Percentiles rank a stretch among this genome's conserved stretches.
These are phyloP conservation scores for Florisuga fusca DNA, from an alignment of 2,797 vertebrate species.

Conservation along the genomic window DNA sequence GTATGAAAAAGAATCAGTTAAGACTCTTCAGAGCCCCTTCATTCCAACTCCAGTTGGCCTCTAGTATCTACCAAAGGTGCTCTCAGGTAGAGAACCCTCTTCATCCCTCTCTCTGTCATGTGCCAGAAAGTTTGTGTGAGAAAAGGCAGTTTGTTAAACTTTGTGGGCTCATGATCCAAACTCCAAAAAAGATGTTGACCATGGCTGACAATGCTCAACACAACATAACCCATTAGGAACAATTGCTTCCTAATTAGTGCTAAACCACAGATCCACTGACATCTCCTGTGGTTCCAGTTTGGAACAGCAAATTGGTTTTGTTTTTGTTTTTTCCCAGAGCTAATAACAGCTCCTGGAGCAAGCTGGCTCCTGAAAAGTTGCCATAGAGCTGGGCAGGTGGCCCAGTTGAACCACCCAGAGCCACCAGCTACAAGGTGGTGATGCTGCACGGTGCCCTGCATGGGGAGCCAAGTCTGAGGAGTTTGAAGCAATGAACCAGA, in stretches of 20 bases:
- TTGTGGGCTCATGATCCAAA: accelerated
- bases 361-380: neutral
- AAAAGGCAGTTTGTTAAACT: neutral
- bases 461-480: neutral
- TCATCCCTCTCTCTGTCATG: neutral
- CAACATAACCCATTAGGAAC: neutral
- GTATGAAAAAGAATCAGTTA: neutral
- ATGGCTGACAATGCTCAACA: neutral
- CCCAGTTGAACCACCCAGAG: neutral
- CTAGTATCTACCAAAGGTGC: neutral
- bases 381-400: neutral
- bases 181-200: neutral
- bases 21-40: neutral
- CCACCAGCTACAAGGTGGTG: neutral
- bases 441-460: neutral
- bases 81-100: neutral
- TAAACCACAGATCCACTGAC: neutral
- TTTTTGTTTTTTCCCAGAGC: neutral
- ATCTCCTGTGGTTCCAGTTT: neutral
- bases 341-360: neutral
- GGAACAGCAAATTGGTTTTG: neutral
- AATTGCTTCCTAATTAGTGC: neutral
- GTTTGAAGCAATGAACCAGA: neutral
- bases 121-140: neutral
- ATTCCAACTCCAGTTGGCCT: neutral